These are phyloP conservation scores for Pyrocoelia pectoralis DNA, from an alignment of 2,888 invertebrate species.

Conservation along the genomic window DNA sequence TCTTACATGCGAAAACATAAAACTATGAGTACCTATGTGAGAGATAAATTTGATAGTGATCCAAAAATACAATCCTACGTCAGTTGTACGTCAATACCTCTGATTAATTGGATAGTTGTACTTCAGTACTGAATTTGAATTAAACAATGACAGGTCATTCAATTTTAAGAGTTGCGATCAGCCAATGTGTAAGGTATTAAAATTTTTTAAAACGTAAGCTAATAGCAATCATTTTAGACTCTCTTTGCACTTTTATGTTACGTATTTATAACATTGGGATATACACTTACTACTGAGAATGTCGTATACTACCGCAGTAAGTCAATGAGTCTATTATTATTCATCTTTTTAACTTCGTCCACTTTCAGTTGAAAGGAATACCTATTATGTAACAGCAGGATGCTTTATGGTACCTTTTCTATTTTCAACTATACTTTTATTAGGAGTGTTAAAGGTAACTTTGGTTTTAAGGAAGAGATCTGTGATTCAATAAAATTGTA, in stretches of 20 bases:
- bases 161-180: conserved; percentile 9
- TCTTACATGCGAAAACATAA: neutral
- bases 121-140: neutral
- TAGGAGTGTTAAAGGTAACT: conserved; percentile 10
- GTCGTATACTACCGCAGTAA: neutral
- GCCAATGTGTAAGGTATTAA: conserved; percentile 6
- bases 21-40: neutral
- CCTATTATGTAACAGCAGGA: neutral
- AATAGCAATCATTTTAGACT: conserved; percentile 2
- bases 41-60: neutral
- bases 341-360: neutral
- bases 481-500: conserved; percentile 12
- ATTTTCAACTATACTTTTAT: neutral
- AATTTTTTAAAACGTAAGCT: neutral
- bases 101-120: neutral
- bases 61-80: neutral
- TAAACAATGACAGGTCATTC: neutral
- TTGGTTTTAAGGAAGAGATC: neutral
- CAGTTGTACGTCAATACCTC: neutral
- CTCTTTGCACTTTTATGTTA: conserved; percentile 9
- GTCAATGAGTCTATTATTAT: neutral
- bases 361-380: conserved; percentile 3
- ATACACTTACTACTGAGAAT: neutral
- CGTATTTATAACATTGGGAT: conserved; percentile 2
- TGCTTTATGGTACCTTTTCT: conserved; percentile 4